Evolutionary conservation across 2,888 invertebrate genomes (phyloP), one percentile per base, ranked within the genome.

Genomic region (Rhagium mordax): DNA sequence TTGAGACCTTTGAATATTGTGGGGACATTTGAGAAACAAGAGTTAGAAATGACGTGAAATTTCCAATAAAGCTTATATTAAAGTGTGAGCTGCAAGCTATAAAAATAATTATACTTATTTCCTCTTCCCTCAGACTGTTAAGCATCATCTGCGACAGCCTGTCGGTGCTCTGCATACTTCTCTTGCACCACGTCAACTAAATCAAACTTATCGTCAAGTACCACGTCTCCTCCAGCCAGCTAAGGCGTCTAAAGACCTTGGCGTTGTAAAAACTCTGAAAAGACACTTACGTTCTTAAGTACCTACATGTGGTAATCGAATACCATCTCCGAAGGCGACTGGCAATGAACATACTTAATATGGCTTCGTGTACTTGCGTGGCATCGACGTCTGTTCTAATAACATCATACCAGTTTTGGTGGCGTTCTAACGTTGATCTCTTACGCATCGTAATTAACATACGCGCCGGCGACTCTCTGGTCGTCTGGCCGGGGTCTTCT

Each of bases 401-500:
- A 51, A 51, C 18, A 16, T 51, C 51, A 20, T 51, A 13, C 67
- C 55, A 55, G 29, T 55, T 67, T 33, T 33, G 67, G 41, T 55
- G 57, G 59, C 27, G 15, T 59, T 49, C 53, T 15, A 41, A 27
- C 33, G 20, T 47, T 57, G 47, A 55, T 55, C 47, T 59, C 59
- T 27, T 49, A 21, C 59, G 55, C 48, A 59, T 55, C 27, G 48
- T 68, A 68, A 68, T 68, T 68, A 59, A 15, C 59, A 68, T 67
- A 68, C 68, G 41, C 29, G 21, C 27, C 59, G 53, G 60, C 59
- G 49, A 21, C 47, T 47, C 55, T 59, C 68, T 68, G 20, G 59
- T 33, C 57, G 68, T 68, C 68, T 68, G 68, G 68, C 41, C 57
- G 41, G n/a, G 48, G 24, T 59, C 59, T 61, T 61, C 61, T 61